Evolutionary conservation across 1,140 invertebrate genomes (phyloP).

Genomic region (Macrobrachium rosenbergii): DNA sequence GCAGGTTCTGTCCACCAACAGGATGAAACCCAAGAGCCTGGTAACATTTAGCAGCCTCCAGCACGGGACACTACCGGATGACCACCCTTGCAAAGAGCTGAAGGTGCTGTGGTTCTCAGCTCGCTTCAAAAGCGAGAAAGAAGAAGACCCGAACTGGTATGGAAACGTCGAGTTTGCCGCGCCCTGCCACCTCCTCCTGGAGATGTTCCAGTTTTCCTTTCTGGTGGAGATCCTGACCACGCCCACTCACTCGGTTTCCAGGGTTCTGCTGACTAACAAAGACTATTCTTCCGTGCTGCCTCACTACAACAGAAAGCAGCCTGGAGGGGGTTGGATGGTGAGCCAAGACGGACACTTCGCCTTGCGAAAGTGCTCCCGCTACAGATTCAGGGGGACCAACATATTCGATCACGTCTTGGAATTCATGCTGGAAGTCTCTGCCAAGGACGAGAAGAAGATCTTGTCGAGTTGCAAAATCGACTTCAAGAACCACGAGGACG

Average conservation of each 20-base stretch:
- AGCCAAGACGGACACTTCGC: slow-evolving; percentile 23
- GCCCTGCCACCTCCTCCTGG: slow-evolving; percentile 15
- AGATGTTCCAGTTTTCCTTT: slow-evolving; percentile 23
- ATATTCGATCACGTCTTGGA: slow-evolving; percentile 20
- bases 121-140: not conserved
- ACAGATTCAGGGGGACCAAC: slow-evolving; percentile 23
- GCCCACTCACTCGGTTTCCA: slow-evolving; percentile 40
- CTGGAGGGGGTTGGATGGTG: slow-evolving; percentile 28
- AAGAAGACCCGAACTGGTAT: slow-evolving; percentile 40
- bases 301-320: not conserved
- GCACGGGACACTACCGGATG: not conserved
- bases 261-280: slow-evolving; percentile 33
- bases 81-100: slow-evolving; percentile 31
- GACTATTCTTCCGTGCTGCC: slow-evolving; percentile 37
- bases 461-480: slow-evolving; percentile 31
- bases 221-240: slow-evolving; percentile 52
- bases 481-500: slow-evolving; percentile 49
- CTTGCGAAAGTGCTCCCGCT: slow-evolving; percentile 31
- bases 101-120: slow-evolving; percentile 41
- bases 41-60: slow-evolving; percentile 42
- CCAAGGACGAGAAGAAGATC: slow-evolving; percentile 33
- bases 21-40: slow-evolving; percentile 34
- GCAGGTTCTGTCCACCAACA: not conserved
- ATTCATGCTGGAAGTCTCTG: slow-evolving; percentile 31
- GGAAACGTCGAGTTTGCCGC: slow-evolving; percentile 51